phyloP scores from a whole-genome alignment of 2,888 invertebrate species.

The Orthosia incerta region DNA sequence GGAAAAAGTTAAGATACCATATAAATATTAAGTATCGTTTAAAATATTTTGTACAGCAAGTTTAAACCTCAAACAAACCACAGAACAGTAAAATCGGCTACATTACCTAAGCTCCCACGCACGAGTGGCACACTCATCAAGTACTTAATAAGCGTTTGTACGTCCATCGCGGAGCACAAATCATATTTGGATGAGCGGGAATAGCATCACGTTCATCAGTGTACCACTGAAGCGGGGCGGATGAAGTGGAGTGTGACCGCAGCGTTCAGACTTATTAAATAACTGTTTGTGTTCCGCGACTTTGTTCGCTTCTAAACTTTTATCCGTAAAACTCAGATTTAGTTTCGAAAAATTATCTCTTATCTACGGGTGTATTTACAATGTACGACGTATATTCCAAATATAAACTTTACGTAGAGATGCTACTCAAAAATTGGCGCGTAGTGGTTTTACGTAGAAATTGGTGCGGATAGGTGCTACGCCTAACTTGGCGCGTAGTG shows the following conservation, averaged over 20 bases:
- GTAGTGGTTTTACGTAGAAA: background rate
- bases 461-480: background rate
- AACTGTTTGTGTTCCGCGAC: background rate
- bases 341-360: background rate
- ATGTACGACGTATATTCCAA: background rate
- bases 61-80: slow-evolving; percentile 8
- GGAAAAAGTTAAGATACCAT: background rate
- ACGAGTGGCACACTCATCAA: slow-evolving; percentile 22
- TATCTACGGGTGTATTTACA: background rate
- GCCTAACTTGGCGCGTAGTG: background rate
- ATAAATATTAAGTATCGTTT: background rate
- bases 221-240: slow-evolving; percentile 21
- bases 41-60: background rate
- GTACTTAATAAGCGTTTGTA: slow-evolving; percentile 48
- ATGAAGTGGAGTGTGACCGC: slow-evolving; percentile 31
- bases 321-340: background rate
- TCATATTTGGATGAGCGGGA: slow-evolving; percentile 44
- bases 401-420: background rate
- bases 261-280: slow-evolving; percentile 11
- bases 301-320: background rate
- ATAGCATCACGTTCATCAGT: slow-evolving; percentile 42
- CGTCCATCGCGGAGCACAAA: slow-evolving; percentile 31
- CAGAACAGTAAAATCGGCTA: slow-evolving; percentile 15
- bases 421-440: background rate
- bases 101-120: slow-evolving; percentile 17